phyloP scores from a whole-genome alignment of 2,113 vertebrate genomes.

The Nibea albiflora region DNA sequence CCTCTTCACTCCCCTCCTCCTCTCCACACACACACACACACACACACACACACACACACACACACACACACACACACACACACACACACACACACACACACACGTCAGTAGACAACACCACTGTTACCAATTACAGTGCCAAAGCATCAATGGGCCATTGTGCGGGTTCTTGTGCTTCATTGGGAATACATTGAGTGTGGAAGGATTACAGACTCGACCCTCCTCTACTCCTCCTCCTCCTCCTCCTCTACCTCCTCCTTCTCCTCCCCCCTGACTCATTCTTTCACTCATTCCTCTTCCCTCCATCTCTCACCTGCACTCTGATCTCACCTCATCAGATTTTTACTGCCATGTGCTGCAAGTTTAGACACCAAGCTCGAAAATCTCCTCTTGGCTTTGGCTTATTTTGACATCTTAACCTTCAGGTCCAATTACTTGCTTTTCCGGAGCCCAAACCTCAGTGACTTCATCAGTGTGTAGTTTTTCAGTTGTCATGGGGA shows the following conservation, averaged over 20 bases:
- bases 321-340: not conserved
- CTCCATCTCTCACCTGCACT: not conserved
- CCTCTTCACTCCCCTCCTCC: not conserved
- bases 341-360: not conserved
- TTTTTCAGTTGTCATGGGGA: too few species aligned
- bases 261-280: not conserved
- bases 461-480: too few species aligned
- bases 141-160: constrained; percentile 73
- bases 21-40: not conserved
- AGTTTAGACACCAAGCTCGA: not conserved
- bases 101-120: constrained; percentile 20
- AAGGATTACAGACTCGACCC: constrained; percentile 54
- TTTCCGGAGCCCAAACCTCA: too few species aligned
- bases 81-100: not conserved
- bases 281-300: not conserved
- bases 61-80: constrained; percentile 6
- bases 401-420: not conserved
- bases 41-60: not conserved
- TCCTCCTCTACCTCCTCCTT: not conserved
- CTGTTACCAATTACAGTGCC: constrained; percentile 68
- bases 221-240: not conserved
- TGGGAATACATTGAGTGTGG: constrained; percentile 62
- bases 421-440: too few species aligned
- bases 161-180: constrained; percentile 65
- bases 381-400: too few species aligned